Conservation (phyloP, 1,140 invertebrate species). For the Drosophila asahinai region DNA sequence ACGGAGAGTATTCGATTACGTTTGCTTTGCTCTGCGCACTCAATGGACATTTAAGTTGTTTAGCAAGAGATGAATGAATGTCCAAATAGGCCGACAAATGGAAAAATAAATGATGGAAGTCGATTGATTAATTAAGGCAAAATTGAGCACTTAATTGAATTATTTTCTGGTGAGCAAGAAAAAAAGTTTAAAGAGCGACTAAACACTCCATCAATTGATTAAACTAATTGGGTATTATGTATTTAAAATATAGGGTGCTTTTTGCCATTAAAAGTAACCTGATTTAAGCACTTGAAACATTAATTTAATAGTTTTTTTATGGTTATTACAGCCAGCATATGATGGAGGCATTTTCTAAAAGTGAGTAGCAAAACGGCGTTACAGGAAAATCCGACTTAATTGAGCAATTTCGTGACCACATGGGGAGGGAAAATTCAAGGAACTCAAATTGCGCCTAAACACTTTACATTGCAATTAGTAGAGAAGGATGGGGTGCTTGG, state of each 20-base stretch:
- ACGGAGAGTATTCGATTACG: conserved; percentile 49
- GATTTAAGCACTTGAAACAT: neutral
- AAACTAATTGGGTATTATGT: neutral
- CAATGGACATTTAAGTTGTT: conserved; percentile 26
- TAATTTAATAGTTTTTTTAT: neutral
- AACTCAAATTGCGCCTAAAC: conserved; percentile 62
- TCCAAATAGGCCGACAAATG: conserved; percentile 4
- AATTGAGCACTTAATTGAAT: neutral
- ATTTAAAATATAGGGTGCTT: too few relatives aligned
- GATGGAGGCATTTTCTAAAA: conserved; percentile 26
- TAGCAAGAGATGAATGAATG: conserved; percentile 4
- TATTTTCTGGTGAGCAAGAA: neutral
- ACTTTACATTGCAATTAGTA: conserved; percentile 73
- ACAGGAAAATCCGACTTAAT: conserved; percentile 42
- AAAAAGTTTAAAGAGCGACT: neutral
- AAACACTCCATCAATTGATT: neutral
- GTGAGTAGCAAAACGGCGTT: conserved; percentile 31
- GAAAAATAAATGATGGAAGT: conserved; percentile 7
- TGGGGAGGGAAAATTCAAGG: neutral
- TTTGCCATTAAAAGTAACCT: neutral
- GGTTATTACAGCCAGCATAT: neutral
- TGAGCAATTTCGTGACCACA: conserved; percentile 43
- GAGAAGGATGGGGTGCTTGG: conserved; percentile 10
- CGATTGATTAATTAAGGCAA: conserved; percentile 23
- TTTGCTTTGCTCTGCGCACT: conserved; percentile 9